These are phyloP conservation scores for Spodoptera littoralis DNA, from an alignment of 2,888 invertebrate species.

Conservation along the genomic window DNA sequence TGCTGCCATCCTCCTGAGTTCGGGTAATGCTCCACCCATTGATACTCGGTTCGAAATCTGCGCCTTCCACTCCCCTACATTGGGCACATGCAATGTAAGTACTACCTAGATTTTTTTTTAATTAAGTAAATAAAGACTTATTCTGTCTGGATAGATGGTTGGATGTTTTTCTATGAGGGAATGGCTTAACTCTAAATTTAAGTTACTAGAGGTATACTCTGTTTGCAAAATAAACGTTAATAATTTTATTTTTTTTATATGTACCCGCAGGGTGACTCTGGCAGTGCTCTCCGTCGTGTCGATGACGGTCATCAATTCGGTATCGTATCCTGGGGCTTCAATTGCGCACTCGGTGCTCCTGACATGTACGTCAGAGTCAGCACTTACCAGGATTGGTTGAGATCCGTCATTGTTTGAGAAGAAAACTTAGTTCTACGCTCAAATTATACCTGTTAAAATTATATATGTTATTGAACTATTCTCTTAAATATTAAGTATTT, in stretches of 20 bases:
- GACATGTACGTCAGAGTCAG: slow-evolving; percentile 69
- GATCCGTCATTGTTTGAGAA: too few species aligned
- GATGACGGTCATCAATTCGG: slow-evolving; percentile 61
- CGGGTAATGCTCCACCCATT: slow-evolving; percentile 60
- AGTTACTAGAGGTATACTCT: too few species aligned
- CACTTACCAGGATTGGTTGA: slow-evolving; percentile 56
- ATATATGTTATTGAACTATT: too few species aligned
- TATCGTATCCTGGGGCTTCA: slow-evolving; percentile 75
- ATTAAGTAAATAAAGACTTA: neutral
- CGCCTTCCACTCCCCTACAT: slow-evolving; percentile 63
- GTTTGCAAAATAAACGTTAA: neutral
- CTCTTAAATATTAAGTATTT: too few species aligned
- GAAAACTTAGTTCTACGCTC: too few species aligned
- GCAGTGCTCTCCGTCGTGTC: slow-evolving; percentile 63
- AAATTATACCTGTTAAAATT: too few species aligned
- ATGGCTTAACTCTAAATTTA: too few species aligned
- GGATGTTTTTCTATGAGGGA: too few species aligned
- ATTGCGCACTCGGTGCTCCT: slow-evolving; percentile 72
- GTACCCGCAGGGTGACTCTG: slow-evolving; percentile 70
- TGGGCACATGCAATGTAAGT: slow-evolving; percentile 75
- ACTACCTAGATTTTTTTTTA: neutral
- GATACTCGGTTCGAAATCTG: slow-evolving; percentile 73
- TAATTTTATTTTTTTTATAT: too few species aligned
- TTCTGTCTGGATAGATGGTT: too few species aligned
- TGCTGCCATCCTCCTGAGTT: slow-evolving; percentile 55